Evolutionary conservation across 2,888 invertebrate genomes (phyloP), one percentile per base, ranked within the genome.

Genomic region (Athripsodes cinereus): DNA sequence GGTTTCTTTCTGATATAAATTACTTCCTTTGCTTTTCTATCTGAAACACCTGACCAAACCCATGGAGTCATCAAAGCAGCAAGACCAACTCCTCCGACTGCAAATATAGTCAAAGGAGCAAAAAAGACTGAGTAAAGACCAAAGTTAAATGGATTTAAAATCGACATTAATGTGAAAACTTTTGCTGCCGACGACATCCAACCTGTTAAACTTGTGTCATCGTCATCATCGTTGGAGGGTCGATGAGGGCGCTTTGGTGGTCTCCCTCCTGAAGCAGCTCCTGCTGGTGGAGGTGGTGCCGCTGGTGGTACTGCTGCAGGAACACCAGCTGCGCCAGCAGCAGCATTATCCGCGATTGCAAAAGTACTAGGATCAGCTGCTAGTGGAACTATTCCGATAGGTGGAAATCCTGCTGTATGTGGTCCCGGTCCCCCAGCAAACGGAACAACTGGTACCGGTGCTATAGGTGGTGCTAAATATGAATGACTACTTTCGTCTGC

Each of bases 61-160:
- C 81, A 86, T 0, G 86, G 87, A 57, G 86, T 81, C 62, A 87
- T 71, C 48, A 85, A 75, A 0, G 85, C 76, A 1, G 83, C 79
- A 16, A 84, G 68, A 0, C 85, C 81, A 13, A 87, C 80, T 0
- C 82, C 76, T 0, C 85, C 80, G 1, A 83, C 80, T 52, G 87
- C 79, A 40, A 86, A 71, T 53, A 86, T 73, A 1, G 81, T 80
- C 50, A 87, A 69, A 0, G 88, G 88, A 0, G 87, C 80, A 49
- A 87, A 72, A 53, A 83, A 70, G 66, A 86, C 65, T 55, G 86
- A 79, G 68, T 83, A 75, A 34, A 84, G 70, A 0, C 82, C 77
- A 60, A 83, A 78, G 66, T 80, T 78, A 6, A 85, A 70, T 0
- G 85, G 85, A 69, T 79, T 84, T 0, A 84, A 67, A 1, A 81